Conservation (phyloP, 2,797 vertebrate species). For the Sebastes diploproa region DNA sequence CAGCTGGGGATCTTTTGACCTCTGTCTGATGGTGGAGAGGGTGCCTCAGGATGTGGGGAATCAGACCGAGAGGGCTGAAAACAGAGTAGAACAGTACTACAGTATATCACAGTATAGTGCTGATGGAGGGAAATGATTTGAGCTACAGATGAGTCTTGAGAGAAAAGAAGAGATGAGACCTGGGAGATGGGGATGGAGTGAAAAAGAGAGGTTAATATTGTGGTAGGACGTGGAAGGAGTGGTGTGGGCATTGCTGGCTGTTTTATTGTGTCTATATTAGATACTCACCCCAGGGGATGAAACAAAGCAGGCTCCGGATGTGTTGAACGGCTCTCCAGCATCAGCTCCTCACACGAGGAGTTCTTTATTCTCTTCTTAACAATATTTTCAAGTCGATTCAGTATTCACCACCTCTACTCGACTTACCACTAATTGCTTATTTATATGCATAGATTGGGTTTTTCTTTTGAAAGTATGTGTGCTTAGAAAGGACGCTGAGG, state of each 20-base stretch:
- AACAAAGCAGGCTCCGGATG: slow-evolving; percentile 24
- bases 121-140: slow-evolving; percentile 37
- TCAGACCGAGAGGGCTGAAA: slow-evolving; percentile 23
- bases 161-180: slow-evolving; percentile 8
- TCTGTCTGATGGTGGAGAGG: slow-evolving; percentile 61
- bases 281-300: slow-evolving; percentile 25
- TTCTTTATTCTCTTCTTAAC: slow-evolving; percentile 37
- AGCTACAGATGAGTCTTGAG: slow-evolving; percentile 29
- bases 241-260: slow-evolving; percentile 26
- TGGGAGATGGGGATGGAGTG: slow-evolving; percentile 9
- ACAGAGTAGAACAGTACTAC: background rate
- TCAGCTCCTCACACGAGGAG: background rate
- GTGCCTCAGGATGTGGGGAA: slow-evolving; percentile 39
- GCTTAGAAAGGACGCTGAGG: background rate
- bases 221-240: slow-evolving; percentile 22
- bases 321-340: slow-evolving; percentile 1
- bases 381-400: slow-evolving; percentile 20
- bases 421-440: slow-evolving; percentile 40
- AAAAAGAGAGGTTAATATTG: slow-evolving; percentile 28
- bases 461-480: slow-evolving; percentile 36
- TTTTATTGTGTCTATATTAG: slow-evolving; percentile 53
- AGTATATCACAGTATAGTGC: slow-evolving; percentile 9
- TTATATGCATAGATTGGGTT: slow-evolving; percentile 47
- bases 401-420: slow-evolving; percentile 27
- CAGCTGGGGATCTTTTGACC: slow-evolving; percentile 61